Base-by-base conservation (phyloP, 2,113 vertebrate species). In the Pedionomus torquatus region DNA sequence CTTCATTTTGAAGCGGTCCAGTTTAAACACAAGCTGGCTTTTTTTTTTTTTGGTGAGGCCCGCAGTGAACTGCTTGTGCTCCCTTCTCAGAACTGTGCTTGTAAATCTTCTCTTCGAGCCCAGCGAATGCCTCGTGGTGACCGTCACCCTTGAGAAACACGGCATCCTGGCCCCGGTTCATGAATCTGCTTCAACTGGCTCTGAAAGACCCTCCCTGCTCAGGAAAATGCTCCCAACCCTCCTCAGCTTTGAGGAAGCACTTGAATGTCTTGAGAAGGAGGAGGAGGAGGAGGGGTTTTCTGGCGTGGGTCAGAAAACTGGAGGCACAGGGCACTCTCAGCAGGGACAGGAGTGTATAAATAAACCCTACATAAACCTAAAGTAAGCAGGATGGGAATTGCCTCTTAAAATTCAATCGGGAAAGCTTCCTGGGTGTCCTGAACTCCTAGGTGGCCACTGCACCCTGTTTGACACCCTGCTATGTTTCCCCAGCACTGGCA, bases 1-100 rank as follows among this genome's bases (percentile, higher is more conserved):
- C 95, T 94, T 97, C 96, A 93, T 97, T 98, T 97, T 96, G 74
- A 96, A 96, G 78, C 12, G 14, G 82, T 95, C 96, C 97, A 97
- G 94, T 98, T 97, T 95, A 97, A 98, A 98, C 96, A 98, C 68
- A 82, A 91, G 64, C 66, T 94, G 93, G 63, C 48, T 4, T 78
- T 91, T 79, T 69, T 52, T 52, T 52, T 52, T 54, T 48, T 54
- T 65, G n/a, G 9, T 46, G 92, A 76, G 88, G 91, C 95, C 75
- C 1, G 33, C 61, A 69, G 86, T 33, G 83, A 91, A 97, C 97
- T 97, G 97, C 94, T 77, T 68, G 43, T 77, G 91, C 96, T 94
- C 95, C 80, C 66, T 98, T 95, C 96, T 96, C 93, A 95, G 90
- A 90, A 82, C 21, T 0, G 2, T 79, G 93, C 86, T 97, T 57